Evolutionary conservation across 2,797 vertebrate species (phyloP).

Genomic region (Otus scops): DNA sequence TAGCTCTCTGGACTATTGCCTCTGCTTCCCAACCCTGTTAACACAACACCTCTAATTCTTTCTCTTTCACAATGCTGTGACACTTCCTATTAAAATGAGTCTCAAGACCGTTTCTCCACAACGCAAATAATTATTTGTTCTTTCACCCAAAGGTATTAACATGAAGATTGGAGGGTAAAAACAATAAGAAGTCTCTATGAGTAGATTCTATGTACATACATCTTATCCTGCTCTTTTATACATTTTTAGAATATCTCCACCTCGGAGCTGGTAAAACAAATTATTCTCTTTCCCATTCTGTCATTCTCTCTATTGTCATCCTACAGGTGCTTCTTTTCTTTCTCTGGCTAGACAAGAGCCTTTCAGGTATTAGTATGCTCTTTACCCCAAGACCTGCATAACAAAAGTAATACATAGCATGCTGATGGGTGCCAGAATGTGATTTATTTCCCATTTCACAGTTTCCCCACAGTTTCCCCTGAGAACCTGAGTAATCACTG

Average conservation of each 20-base stretch:
- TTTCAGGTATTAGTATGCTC: conserved; percentile 22
- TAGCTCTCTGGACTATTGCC: not conserved
- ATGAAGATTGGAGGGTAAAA: conserved; percentile 39
- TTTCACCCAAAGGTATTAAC: conserved; percentile 45
- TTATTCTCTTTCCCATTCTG: conserved; percentile 21
- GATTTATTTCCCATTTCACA: conserved; percentile 56
- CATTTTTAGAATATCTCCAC: conserved; percentile 11
- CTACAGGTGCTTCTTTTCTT: conserved; percentile 1
- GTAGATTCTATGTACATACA: not conserved
- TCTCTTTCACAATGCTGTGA: conserved; percentile 21
- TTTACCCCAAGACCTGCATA: conserved; percentile 18
- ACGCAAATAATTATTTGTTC: conserved; percentile 59
- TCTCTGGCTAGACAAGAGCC: conserved; percentile 18
- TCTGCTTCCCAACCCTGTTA: conserved; percentile 19
- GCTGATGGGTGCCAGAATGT: conserved; percentile 32
- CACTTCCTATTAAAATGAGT: conserved; percentile 50
- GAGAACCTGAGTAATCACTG: conserved; percentile 33
- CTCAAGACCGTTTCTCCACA: conserved; percentile 30
- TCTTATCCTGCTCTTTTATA: conserved; percentile 6
- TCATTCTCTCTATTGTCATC: conserved; percentile 19
- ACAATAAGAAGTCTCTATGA: not conserved
- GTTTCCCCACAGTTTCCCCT: conserved; percentile 13
- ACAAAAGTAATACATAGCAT: conserved; percentile 33
- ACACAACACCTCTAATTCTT: conserved; percentile 43
- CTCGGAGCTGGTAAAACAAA: not conserved